A percentile compares a stretch with the other conserved stretches of the same genome.
Evolutionary conservation across 2,113 vertebrate genomes (phyloP).

Genomic region (Thamnaconus septentrionalis): DNA sequence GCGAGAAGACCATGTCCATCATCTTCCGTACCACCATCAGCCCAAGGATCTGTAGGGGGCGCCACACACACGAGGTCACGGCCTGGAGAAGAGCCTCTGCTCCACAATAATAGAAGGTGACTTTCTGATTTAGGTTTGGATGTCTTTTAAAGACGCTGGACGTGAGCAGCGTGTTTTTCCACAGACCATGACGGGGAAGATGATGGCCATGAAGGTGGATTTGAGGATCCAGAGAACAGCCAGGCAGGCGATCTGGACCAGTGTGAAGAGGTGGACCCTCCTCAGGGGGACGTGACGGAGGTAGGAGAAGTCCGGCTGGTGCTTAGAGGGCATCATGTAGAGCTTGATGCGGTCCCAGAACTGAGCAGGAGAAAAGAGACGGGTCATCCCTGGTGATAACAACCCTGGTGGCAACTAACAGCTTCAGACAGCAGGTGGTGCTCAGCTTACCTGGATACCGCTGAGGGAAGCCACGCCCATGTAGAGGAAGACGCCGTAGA

Average conservation of each 20-base stretch:
- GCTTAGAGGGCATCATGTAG: slow-evolving; percentile 96
- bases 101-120: too few relatives aligned
- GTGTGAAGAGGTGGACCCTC: slow-evolving; percentile 90
- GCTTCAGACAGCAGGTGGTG: background rate
- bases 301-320: slow-evolving; percentile 91
- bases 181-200: slow-evolving; percentile 86
- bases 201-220: slow-evolving; percentile 81
- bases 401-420: background rate
- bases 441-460: slow-evolving; percentile 86
- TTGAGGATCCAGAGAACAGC: slow-evolving; percentile 90
- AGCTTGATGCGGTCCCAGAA: slow-evolving; percentile 98
- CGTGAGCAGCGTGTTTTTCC: background rate
- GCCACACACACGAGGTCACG: background rate
- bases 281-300: slow-evolving; percentile 91
- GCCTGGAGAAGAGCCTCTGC: background rate
- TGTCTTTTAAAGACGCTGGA: background rate
- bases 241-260: slow-evolving; percentile 89
- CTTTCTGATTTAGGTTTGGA: too few relatives aligned
- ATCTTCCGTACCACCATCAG: slow-evolving; percentile 89
- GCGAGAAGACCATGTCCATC: slow-evolving; percentile 92
- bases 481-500: slow-evolving; percentile 94
- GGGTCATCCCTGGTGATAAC: background rate
- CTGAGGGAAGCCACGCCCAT: slow-evolving; percentile 94
- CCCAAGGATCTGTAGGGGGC: slow-evolving; percentile 83
- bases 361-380: slow-evolving; percentile 59